Percentiles rank a stretch among this genome's conserved stretches.
Conservation (phyloP, 2,113 vertebrate genomes). For the Perognathus longimembris region DNA sequence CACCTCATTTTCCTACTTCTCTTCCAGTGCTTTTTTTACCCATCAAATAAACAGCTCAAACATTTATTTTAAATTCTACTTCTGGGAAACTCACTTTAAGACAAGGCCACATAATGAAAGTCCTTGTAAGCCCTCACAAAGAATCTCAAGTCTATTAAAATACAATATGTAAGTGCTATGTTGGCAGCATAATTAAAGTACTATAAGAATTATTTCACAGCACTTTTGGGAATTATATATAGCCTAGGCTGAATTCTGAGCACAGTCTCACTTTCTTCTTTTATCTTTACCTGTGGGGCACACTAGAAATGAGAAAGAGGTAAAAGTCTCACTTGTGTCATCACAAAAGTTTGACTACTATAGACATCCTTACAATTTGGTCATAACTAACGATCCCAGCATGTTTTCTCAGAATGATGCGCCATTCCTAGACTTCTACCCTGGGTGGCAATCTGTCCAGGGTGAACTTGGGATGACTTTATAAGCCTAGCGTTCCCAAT, state of each 20-base stretch:
- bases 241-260: background rate
- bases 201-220: background rate
- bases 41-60: background rate
- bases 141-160: background rate
- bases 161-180: background rate
- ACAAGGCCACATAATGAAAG: background rate
- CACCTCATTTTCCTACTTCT: background rate
- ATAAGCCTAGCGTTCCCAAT: background rate
- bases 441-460: background rate
- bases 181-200: background rate
- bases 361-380: background rate
- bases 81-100: background rate
- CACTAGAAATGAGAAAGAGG: background rate
- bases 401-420: background rate
- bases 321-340: background rate
- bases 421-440: background rate
- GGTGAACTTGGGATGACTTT: background rate
- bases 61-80: background rate
- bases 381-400: background rate
- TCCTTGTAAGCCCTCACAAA: background rate
- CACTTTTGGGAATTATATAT: constrained; percentile 4
- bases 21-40: background rate
- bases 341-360: background rate
- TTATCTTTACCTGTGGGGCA: background rate
- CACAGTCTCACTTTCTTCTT: background rate